Evolutionary conservation across 1,140 invertebrate genomes (phyloP).

Genomic region (Magallana gigas): DNA sequence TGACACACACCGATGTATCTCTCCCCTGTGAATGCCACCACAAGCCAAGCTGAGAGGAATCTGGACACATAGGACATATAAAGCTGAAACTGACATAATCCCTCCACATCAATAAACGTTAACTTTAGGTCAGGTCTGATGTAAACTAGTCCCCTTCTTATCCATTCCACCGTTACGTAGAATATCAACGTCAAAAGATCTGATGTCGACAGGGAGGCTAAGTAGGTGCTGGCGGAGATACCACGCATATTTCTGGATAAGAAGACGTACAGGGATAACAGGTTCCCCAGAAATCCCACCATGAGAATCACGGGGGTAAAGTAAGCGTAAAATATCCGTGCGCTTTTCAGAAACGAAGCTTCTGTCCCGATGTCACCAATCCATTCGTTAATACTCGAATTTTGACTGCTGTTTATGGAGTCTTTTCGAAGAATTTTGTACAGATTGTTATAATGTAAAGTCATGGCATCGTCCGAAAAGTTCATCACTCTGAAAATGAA

Average conservation of each 20-base stretch:
- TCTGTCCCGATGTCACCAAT: not conserved
- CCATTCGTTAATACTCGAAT: not conserved
- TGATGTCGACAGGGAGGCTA: slow-evolving; percentile 63
- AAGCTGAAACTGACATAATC: slow-evolving; percentile 66
- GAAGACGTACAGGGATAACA: slow-evolving; percentile 70
- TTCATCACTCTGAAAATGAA: slow-evolving; percentile 15
- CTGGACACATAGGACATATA: slow-evolving; percentile 68
- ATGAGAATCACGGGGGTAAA: slow-evolving; percentile 68
- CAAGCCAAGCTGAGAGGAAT: slow-evolving; percentile 72
- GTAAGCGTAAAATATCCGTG: slow-evolving; percentile 61
- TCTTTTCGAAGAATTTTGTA: not conserved
- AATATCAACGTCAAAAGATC: slow-evolving; percentile 64
- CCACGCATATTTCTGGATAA: slow-evolving; percentile 68
- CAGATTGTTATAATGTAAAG: not conserved
- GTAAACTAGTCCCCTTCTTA: slow-evolving; percentile 58
- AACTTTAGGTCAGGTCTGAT: slow-evolving; percentile 44
- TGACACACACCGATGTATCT: slow-evolving; percentile 88
- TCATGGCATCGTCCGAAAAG: not conserved
- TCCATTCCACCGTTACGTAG: slow-evolving; percentile 68
- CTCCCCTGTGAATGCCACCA: slow-evolving; percentile 81
- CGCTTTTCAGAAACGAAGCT: not conserved
- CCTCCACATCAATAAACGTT: slow-evolving; percentile 60
- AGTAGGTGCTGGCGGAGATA: slow-evolving; percentile 69
- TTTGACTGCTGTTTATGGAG: not conserved
- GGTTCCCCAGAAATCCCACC: slow-evolving; percentile 70